Evolutionary conservation across 2,888 invertebrate genomes (phyloP).

Genomic region (Brachynemurus nebulosus): DNA sequence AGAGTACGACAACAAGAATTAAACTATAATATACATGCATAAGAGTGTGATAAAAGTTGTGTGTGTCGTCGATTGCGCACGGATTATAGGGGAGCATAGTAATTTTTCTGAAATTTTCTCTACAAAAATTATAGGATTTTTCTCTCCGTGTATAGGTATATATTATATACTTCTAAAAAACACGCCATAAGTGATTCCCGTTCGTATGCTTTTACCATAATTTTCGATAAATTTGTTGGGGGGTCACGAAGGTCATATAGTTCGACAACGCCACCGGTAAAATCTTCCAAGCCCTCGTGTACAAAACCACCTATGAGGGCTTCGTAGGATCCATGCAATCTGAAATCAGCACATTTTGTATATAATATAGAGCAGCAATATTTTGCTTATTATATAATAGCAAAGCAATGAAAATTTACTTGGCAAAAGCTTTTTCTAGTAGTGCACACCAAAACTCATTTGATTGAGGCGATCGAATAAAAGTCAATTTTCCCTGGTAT

Average conservation of each 20-base stretch:
- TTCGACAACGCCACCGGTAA: conserved; percentile 89
- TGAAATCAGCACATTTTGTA: too few relatives aligned
- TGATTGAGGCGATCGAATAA: conserved; percentile 71
- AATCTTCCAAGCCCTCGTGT: conserved; percentile 98
- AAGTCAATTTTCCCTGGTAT: conserved; percentile 66
- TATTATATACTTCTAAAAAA: conserved; percentile 80
- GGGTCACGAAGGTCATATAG: conserved; percentile 77
- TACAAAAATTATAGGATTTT: too few relatives aligned
- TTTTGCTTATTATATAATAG: too few relatives aligned
- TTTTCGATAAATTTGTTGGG: conserved; percentile 75
- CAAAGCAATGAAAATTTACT: conserved; percentile 35
- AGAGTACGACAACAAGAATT: too few relatives aligned
- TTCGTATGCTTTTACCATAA: conserved; percentile 80
- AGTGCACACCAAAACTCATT: conserved; percentile 96
- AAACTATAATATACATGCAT: too few relatives aligned
- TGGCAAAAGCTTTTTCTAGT: conserved; percentile 90
- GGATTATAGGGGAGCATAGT: too few relatives aligned
- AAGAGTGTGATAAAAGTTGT: too few relatives aligned
- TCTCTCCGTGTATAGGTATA: too few relatives aligned
- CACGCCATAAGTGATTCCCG: conserved; percentile 91
- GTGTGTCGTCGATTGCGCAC: too few relatives aligned
- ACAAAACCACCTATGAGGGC: conserved; percentile 94
- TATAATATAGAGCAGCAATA: too few relatives aligned
- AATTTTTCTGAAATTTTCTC: too few relatives aligned
- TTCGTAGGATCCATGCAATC: conserved; percentile 93